Evolutionary conservation across 2,797 vertebrate species (phyloP).

Genomic region (Sphaeramia orbicularis): DNA sequence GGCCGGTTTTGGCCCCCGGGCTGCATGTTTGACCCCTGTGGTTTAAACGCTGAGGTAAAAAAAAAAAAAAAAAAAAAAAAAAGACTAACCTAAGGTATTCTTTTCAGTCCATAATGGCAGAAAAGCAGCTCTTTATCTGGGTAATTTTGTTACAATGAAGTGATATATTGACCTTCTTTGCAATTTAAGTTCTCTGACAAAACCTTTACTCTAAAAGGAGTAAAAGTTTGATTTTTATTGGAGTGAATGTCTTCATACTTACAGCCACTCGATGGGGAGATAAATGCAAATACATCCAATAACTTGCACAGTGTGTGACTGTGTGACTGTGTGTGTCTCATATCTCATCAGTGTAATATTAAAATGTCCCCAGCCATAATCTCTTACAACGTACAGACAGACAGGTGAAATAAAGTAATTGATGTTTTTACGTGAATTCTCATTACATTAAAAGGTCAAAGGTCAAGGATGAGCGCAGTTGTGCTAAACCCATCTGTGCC

Average conservation of each 20-base stretch:
- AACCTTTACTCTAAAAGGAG: slow-evolving; percentile 7
- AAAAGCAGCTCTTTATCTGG: too few relatives aligned
- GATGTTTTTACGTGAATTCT: not conserved
- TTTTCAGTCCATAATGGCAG: too few relatives aligned
- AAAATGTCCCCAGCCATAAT: slow-evolving; percentile 42
- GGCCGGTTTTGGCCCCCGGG: too few relatives aligned
- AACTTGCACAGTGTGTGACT: not conserved
- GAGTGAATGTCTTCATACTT: slow-evolving; percentile 11
- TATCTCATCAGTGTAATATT: slow-evolving; percentile 38
- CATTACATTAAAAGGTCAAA: not conserved
- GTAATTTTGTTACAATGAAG: too few relatives aligned
- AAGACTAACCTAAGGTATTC: too few relatives aligned
- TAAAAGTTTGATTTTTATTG: slow-evolving; percentile 19
- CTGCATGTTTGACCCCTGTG: too few relatives aligned
- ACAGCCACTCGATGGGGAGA: slow-evolving; percentile 9
- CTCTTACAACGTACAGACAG: too few relatives aligned
- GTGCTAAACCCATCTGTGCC: too few relatives aligned
- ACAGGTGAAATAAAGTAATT: too few relatives aligned
- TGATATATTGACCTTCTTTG: too few relatives aligned
- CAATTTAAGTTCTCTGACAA: not conserved
- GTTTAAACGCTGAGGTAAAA: too few relatives aligned
- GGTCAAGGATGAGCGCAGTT: not conserved
- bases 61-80: too few relatives aligned
- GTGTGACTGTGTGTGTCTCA: not conserved
- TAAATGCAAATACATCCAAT: slow-evolving; percentile 15